Evolutionary conservation across 2,113 vertebrate genomes (phyloP), one percentile per base, ranked within the genome.

Genomic region (Ophiodon elongatus): DNA sequence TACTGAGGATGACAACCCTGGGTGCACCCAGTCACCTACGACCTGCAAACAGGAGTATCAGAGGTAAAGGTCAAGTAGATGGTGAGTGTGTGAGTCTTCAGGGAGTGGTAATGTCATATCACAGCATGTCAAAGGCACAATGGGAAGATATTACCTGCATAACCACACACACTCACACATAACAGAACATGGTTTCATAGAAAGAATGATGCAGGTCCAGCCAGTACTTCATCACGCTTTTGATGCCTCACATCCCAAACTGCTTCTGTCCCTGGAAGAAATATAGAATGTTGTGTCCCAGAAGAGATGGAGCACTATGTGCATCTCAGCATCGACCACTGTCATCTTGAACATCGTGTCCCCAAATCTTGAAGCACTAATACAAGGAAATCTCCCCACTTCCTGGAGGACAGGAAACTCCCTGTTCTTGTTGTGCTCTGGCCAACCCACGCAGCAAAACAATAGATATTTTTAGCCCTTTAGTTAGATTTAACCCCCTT

Each of bases 391-490:
- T 88, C 80, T 88, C 83, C 76, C 29, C 2, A 86, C 91, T 76
- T 92, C 88, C 92, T 90, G 80, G 65, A 81, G 63, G 15, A 79
- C 59, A 91, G 92, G 92, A 92, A 93, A 93, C 90, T 93, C 93
- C 92, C 92, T 41, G 62, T 80, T 87, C 80, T 79, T 91, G 81
- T 93, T 90, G 73, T 83, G 72, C 72, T 59, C 45, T 8, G 43
- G 57, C 65, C 63, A 52, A 35, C 86, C 93, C 88, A 86, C 87
- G 83, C 90, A 90, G 79, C 85, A 56, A 83, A 92, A 92, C 89
- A 91, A 91, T 57, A 39, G 86, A 76, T 94, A 92, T 93, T 90
- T 93, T 90, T 91, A 91, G 74, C 66, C 47, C 62, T 79, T 35
- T 89, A 87, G 74, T 91, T 85, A 86, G 84, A 93, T 92, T 82